phyloP scores from a whole-genome alignment of 2,797 vertebrate species.

The Hydrocynus forskahlii region DNA sequence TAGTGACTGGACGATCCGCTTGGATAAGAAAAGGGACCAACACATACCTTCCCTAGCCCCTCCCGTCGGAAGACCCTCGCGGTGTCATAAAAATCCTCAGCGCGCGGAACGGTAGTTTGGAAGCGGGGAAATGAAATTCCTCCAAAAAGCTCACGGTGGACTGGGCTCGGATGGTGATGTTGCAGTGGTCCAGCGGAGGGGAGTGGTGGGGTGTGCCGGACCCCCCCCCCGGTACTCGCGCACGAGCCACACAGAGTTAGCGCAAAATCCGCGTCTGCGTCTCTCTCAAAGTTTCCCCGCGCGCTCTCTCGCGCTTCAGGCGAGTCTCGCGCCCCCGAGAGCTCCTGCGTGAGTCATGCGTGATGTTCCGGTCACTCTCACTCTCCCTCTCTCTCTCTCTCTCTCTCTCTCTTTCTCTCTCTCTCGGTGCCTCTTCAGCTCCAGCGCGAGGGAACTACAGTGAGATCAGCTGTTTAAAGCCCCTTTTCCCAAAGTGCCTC shows the following conservation, averaged over 20 bases:
- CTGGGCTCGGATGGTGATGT: neutral
- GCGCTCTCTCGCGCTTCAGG: neutral
- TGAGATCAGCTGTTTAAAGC: neutral
- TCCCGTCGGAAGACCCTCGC: neutral
- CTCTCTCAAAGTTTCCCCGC: constrained; percentile 57
- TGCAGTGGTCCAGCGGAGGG: constrained; percentile 5
- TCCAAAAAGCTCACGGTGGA: constrained; percentile 17
- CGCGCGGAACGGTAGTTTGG: neutral
- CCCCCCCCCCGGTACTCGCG: constrained; percentile 16
- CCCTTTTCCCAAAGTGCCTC: constrained; percentile 16
- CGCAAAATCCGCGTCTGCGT: constrained; percentile 16
- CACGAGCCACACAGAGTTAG: constrained; percentile 26
- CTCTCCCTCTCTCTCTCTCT: too few species aligned
- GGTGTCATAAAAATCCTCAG: constrained; percentile 44
- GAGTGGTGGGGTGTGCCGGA: constrained; percentile 32
- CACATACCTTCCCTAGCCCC: constrained; percentile 44
- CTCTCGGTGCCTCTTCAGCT: neutral
- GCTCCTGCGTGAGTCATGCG: constrained; percentile 27
- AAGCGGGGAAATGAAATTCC: constrained; percentile 24
- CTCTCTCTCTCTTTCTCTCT: too few species aligned
- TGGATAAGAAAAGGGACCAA: neutral
- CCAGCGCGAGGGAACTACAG: neutral
- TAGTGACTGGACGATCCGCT: neutral
- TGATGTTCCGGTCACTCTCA: constrained; percentile 23
- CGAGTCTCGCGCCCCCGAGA: neutral